Evolutionary conservation across 2,888 invertebrate species (phyloP).

Genomic region (Polietes domitor): DNA sequence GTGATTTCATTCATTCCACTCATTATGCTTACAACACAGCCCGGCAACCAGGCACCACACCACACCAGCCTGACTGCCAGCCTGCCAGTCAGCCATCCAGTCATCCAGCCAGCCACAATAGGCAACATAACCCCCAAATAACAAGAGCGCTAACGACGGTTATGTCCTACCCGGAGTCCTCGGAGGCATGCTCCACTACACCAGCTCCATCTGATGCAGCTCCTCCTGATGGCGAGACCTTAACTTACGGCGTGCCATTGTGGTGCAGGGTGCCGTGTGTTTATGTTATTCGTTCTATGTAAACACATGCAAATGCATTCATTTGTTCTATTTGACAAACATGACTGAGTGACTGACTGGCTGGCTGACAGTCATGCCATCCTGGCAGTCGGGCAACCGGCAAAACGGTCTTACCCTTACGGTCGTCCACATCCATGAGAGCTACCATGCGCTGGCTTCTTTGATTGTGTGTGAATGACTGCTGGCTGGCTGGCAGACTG

Average conservation of each 20-base stretch:
- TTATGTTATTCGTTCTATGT: slow-evolving; percentile 54
- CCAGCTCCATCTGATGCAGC: too few species aligned
- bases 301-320: slow-evolving; percentile 67
- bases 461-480: neutral
- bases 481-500: neutral
- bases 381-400: slow-evolving; percentile 18
- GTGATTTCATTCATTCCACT: slow-evolving; percentile 38
- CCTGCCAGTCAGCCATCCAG: slow-evolving; percentile 15
- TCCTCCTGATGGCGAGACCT: neutral
- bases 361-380: slow-evolving; percentile 49
- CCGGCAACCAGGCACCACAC: slow-evolving; percentile 4
- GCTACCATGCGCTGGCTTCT: neutral
- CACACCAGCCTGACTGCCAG: too few species aligned
- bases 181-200: neutral
- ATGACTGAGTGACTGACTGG: slow-evolving; percentile 37
- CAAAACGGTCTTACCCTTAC: neutral
- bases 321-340: slow-evolving; percentile 64
- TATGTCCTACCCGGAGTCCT: neutral
- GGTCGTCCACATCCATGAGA: neutral
- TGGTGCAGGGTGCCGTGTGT: slow-evolving; percentile 16
- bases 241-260: neutral
- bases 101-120: neutral
- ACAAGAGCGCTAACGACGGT: slow-evolving; percentile 23
- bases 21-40: slow-evolving; percentile 25
- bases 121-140: slow-evolving; percentile 16